These are phyloP conservation scores for Burhinus oedicnemus DNA, from an alignment of 2,113 vertebrate species.

Conservation along the genomic window DNA sequence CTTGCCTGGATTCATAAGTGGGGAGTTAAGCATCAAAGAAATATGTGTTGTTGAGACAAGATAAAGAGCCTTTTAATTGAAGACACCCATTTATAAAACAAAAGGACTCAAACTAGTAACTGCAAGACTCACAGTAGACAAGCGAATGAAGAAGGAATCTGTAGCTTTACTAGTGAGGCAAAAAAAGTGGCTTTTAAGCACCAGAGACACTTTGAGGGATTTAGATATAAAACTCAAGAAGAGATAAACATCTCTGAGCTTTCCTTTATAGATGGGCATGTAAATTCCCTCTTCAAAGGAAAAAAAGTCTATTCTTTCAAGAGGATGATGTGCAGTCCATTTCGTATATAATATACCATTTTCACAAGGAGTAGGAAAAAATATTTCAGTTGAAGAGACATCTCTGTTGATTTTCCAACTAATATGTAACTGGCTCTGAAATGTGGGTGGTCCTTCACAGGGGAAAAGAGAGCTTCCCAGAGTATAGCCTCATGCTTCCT, in stretches of 20 bases:
- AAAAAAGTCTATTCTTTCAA: not conserved
- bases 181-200: not conserved
- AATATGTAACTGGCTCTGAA: not conserved
- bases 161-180: not conserved
- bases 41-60: fast-evolving
- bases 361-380: not conserved
- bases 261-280: not conserved
- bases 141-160: not conserved
- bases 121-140: not conserved
- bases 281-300: not conserved
- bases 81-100: not conserved
- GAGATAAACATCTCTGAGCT: not conserved
- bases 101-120: not conserved
- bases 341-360: not conserved
- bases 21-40: not conserved
- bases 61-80: not conserved
- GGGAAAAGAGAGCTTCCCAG: not conserved
- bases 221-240: not conserved
- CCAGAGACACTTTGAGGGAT: not conserved
- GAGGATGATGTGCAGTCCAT: not conserved
- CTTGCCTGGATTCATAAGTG: not conserved
- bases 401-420: not conserved
- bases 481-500: not conserved
- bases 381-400: not conserved
- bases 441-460: not conserved